These are phyloP conservation scores for Zeugodacus cucurbitae DNA, from an alignment of 1,140 invertebrate species.

Conservation along the genomic window DNA sequence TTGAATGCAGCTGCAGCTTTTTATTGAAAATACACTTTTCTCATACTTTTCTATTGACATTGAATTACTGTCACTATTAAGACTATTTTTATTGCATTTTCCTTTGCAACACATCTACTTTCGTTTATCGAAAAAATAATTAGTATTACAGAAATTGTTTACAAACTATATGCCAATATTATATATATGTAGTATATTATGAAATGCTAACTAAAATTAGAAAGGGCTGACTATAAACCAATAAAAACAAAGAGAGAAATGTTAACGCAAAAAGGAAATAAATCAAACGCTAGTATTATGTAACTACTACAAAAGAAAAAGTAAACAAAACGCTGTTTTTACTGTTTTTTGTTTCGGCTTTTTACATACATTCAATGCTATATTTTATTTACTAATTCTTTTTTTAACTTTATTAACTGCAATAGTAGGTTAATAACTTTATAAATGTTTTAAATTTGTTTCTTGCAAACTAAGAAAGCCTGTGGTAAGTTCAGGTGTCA, in stretches of 20 bases:
- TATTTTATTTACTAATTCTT: not conserved
- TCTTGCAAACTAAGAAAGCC: slow-evolving; percentile 23
- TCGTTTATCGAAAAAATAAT: slow-evolving; percentile 1
- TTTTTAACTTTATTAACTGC: not conserved
- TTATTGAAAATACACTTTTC: not conserved
- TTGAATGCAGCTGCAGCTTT: not conserved
- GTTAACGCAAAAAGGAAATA: not conserved
- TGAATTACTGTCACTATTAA: not conserved
- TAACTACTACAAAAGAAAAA: slow-evolving; percentile 26
- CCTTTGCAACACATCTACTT: slow-evolving; percentile 19
- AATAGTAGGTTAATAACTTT: not conserved
- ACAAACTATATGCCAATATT: slow-evolving; percentile 39
- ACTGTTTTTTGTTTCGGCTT: not conserved
- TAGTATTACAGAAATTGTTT: not conserved
- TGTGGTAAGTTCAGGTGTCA: not conserved
- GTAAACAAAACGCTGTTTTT: not conserved
- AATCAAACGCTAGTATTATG: slow-evolving; percentile 2
- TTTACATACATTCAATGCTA: slow-evolving; percentile 24
- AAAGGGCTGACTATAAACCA: not conserved
- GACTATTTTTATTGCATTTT: not conserved
- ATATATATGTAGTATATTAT: slow-evolving; percentile 44
- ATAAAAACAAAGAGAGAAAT: slow-evolving; percentile 2
- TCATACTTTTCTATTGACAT: not conserved
- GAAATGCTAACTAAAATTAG: not conserved
- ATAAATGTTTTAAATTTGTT: not conserved